phyloP scores from a whole-genome alignment of 2,888 invertebrate genomes.

The Urechis unicinctus region DNA sequence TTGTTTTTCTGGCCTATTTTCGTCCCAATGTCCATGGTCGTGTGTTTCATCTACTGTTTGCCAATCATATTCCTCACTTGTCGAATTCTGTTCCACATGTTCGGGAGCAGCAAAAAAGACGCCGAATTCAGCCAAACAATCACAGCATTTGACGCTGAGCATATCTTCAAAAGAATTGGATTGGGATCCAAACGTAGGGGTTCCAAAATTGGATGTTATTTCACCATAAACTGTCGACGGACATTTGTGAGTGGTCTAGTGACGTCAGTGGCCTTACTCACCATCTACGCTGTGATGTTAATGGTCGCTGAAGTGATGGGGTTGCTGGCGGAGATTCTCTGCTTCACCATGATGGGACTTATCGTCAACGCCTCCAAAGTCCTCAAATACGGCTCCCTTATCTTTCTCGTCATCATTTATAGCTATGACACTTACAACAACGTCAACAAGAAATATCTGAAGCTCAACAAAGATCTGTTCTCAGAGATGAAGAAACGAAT shows the following conservation, averaged over 20 bases:
- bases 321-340: slow-evolving; percentile 10
- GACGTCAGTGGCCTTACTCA: slow-evolving; percentile 8
- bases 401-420: slow-evolving; percentile 43
- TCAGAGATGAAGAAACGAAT: slow-evolving; percentile 40
- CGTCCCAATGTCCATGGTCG: slow-evolving; percentile 28
- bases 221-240: neutral
- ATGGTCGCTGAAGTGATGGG: slow-evolving; percentile 13
- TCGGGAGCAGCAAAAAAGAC: neutral
- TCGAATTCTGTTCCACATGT: slow-evolving; percentile 24
- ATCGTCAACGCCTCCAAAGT: slow-evolving; percentile 44
- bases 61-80: slow-evolving; percentile 40
- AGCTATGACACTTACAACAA: slow-evolving; percentile 46
- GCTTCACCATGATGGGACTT: slow-evolving; percentile 46
- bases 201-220: neutral
- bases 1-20: slow-evolving; percentile 31
- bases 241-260: slow-evolving; percentile 2
- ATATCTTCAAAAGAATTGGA: slow-evolving; percentile 1
- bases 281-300: slow-evolving; percentile 21
- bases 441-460: slow-evolving; percentile 42
- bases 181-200: neutral
- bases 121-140: neutral
- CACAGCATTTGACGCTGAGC: slow-evolving; percentile 8
- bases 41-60: slow-evolving; percentile 35
- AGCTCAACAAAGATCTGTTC: slow-evolving; percentile 40
- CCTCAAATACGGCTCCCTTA: slow-evolving; percentile 42